phyloP scores from a whole-genome alignment of 2,113 vertebrate genomes.

The Nestor notabilis region DNA sequence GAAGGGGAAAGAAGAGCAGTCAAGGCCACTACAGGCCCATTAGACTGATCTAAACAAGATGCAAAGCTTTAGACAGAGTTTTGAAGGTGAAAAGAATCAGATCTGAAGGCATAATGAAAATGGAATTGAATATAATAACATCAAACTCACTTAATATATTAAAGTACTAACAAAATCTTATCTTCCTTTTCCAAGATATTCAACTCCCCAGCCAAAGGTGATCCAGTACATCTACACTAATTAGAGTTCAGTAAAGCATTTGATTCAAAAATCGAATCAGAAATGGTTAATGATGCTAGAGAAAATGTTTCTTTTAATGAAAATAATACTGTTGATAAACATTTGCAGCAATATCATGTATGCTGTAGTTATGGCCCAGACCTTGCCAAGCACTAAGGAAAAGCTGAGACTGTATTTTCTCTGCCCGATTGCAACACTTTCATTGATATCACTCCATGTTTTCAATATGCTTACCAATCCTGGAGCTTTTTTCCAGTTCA shows the following conservation, averaged over 20 bases:
- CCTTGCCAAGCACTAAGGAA: neutral
- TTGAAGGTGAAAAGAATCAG: neutral
- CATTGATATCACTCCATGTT: neutral
- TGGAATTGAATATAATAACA: neutral
- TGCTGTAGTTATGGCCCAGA: neutral
- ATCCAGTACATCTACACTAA: neutral
- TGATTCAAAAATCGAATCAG: neutral
- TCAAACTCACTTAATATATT: neutral
- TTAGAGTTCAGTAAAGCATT: neutral
- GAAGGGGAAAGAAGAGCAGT: neutral
- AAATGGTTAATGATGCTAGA: neutral
- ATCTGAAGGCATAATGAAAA: neutral
- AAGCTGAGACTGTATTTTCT: neutral
- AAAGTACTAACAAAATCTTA: neutral
- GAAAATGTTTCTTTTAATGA: neutral
- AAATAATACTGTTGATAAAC: neutral
- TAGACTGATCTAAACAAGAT: neutral
- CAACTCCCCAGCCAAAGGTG: neutral
- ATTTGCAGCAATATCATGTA: neutral
- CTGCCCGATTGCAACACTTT: neutral
- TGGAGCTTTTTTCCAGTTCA: neutral
- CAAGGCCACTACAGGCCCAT: neutral
- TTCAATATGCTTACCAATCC: neutral
- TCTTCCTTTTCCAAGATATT: neutral
- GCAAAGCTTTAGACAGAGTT: neutral